Evolutionary conservation across 2,888 invertebrate species (phyloP).

Genomic region (Parnassius glacialis): DNA sequence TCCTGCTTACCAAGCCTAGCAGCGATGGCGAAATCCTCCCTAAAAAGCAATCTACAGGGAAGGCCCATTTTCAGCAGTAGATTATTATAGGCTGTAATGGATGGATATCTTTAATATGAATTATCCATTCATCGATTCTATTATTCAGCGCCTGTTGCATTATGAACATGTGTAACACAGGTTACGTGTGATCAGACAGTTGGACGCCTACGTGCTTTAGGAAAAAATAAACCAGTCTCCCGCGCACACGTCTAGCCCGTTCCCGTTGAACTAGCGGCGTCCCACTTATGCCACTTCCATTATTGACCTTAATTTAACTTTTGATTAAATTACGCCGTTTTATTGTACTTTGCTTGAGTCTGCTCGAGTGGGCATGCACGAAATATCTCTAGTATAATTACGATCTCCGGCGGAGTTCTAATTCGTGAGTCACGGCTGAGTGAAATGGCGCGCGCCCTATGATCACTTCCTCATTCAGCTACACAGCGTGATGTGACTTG

Average conservation of each 20-base stretch:
- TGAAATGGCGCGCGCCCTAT: conserved; percentile 64
- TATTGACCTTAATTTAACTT: conserved; percentile 61
- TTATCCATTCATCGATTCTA: no score
- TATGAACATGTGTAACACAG: conserved; percentile 2
- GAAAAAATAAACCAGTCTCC: conserved; percentile 13
- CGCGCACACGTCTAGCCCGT: conserved; percentile 8
- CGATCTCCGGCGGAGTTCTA: conserved; percentile 70
- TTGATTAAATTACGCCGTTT: conserved; percentile 59
- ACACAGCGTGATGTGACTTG: conserved; percentile 66
- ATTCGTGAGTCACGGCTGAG: conserved; percentile 78
- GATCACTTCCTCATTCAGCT: conserved; percentile 61
- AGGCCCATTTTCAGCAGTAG: no score
- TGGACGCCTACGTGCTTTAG: conserved; percentile 11
- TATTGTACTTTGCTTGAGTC: conserved; percentile 49
- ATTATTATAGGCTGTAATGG: no score
- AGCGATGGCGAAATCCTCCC: no score
- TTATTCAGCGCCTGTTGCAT: not conserved
- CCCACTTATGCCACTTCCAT: conserved; percentile 29
- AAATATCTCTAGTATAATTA: conserved; percentile 71
- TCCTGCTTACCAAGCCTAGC: no score
- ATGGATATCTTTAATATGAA: no score
- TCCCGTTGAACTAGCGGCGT: conserved; percentile 20
- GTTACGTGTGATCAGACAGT: conserved; percentile 11
- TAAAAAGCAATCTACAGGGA: no score
- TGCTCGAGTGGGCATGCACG: conserved; percentile 65